Evolutionary conservation across 2,113 vertebrate species (phyloP).

Genomic region (Proterorhinus semilunaris): DNA sequence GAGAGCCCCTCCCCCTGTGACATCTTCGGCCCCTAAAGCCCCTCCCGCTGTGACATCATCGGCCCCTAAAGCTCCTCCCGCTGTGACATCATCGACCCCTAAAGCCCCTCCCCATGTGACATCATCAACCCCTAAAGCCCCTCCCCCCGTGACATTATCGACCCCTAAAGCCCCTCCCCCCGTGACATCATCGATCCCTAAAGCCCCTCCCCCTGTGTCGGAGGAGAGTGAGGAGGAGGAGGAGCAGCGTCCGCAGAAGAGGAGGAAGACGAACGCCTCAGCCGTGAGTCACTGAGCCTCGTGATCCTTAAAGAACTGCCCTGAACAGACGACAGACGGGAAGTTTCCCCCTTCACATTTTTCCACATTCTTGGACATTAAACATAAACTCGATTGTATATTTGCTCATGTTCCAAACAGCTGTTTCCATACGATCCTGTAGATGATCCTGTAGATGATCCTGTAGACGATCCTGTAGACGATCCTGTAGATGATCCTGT

Average conservation of each 20-base stretch:
- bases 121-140: conserved; percentile 8
- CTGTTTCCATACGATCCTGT: no score
- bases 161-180: neutral
- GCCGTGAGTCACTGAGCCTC: neutral
- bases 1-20: neutral
- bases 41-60: neutral
- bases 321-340: no score
- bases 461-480: no score
- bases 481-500: no score
- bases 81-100: neutral
- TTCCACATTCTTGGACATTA: no score
- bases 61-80: conserved; percentile 8
- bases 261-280: conserved; percentile 16
- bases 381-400: no score
- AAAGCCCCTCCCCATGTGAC: neutral
- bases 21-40: no score
- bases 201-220: neutral
- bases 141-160: neutral
- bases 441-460: no score
- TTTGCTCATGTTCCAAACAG: no score
- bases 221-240: conserved; percentile 34
- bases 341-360: no score
- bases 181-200: neutral
- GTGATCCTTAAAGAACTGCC: no score
- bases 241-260: conserved; percentile 46